Percentiles rank a stretch among this genome's conserved stretches.
Evolutionary conservation across 2,888 invertebrate species (phyloP).

Genomic region (Pediacus dermestoides): DNA sequence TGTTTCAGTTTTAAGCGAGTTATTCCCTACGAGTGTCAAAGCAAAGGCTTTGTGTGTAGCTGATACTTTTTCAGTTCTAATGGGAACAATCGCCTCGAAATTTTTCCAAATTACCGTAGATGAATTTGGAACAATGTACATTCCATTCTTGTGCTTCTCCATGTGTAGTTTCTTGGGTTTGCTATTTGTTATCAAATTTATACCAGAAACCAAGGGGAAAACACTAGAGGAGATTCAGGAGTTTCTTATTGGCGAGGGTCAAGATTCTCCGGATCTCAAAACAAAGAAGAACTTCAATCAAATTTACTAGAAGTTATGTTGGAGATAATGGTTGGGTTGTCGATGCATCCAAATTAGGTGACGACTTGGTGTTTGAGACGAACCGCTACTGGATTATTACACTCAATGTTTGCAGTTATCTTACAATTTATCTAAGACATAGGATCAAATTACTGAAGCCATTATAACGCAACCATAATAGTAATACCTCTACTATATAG

Average conservation of each 20-base stretch:
- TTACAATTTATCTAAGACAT: no score
- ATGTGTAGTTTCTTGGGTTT: conserved; percentile 58
- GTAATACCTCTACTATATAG: no score
- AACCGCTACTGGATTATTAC: no score
- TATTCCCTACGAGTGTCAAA: conserved; percentile 56
- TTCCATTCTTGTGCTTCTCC: conserved; percentile 64
- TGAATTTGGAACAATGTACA: conserved; percentile 55
- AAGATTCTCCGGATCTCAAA: no score
- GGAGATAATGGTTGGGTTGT: no score
- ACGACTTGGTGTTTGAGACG: no score
- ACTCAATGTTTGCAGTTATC: no score
- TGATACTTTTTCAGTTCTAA: conserved; percentile 52
- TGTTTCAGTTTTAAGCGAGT: conserved; percentile 53
- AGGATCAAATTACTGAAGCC: no score
- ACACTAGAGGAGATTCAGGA: conserved; percentile 66
- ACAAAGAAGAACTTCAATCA: no score
- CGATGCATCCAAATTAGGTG: no score
- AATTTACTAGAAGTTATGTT: no score
- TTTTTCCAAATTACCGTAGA: conserved; percentile 55
- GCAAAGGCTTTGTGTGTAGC: conserved; percentile 57
- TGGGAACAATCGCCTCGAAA: conserved; percentile 51
- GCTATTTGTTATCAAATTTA: conserved; percentile 56
- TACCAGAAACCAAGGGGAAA: conserved; percentile 69
- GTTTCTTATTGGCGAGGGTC: conserved; percentile 55
- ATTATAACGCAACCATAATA: no score